Evolutionary conservation across 2,888 invertebrate genomes (phyloP).

Genomic region (Erebia ligea): DNA sequence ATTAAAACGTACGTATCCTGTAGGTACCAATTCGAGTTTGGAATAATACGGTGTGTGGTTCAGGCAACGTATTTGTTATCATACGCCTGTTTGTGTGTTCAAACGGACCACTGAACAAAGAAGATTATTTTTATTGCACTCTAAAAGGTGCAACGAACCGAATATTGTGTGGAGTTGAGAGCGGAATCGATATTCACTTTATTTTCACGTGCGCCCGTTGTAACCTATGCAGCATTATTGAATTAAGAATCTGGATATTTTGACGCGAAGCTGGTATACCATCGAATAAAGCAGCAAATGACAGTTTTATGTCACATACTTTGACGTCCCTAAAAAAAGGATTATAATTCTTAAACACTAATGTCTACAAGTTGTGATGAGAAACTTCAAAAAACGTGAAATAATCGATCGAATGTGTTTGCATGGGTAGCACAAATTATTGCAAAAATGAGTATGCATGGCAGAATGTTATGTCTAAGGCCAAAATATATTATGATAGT

Average conservation of each 20-base stretch:
- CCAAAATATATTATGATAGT: too few species aligned
- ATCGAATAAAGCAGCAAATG: too few species aligned
- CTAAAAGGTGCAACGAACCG: slow-evolving; percentile 73
- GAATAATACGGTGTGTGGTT: slow-evolving; percentile 62
- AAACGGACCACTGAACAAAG: slow-evolving; percentile 68
- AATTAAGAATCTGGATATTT: background rate
- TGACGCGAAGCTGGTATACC: too few species aligned
- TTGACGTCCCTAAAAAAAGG: too few species aligned
- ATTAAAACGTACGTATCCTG: background rate
- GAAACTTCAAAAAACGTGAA: too few species aligned
- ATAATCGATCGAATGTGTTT: too few species aligned
- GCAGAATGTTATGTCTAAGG: too few species aligned
- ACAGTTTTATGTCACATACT: too few species aligned
- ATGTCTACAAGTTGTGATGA: too few species aligned
- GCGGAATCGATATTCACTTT: slow-evolving; percentile 57
- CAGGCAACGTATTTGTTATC: slow-evolving; percentile 59
- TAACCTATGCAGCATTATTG: background rate
- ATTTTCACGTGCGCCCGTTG: slow-evolving; percentile 21
- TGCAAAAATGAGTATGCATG: too few species aligned
- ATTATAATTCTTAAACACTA: too few species aligned
- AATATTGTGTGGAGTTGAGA: slow-evolving; percentile 70
- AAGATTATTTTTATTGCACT: slow-evolving; percentile 80
- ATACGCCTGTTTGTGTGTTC: slow-evolving; percentile 59
- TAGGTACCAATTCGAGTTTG: slow-evolving; percentile 54
- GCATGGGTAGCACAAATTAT: too few species aligned